Conservation (phyloP, 2,797 vertebrate genomes). For the Carduelis carduelis region DNA sequence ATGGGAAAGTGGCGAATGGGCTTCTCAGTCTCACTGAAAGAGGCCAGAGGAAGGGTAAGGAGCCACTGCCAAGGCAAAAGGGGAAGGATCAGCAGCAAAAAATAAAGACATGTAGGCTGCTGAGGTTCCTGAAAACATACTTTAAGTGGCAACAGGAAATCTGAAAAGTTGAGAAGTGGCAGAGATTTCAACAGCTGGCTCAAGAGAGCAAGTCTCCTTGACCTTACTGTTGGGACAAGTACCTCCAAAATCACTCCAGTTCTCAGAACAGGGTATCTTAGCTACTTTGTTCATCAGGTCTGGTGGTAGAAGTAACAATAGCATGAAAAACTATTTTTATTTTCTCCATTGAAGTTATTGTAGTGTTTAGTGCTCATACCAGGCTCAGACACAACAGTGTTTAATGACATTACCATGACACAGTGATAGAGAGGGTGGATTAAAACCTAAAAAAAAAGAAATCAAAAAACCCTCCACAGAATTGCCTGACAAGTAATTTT, state of each 20-base stretch:
- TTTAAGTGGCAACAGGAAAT: neutral
- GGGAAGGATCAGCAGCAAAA: neutral
- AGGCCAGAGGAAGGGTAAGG: neutral
- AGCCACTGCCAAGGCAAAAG: neutral
- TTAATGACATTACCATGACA: neutral
- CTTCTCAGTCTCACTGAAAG: neutral
- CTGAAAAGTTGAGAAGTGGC: neutral
- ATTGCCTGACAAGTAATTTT: slow-evolving; percentile 1
- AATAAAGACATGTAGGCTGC: neutral
- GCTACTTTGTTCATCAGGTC: neutral
- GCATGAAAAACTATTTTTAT: neutral
- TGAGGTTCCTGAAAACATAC: neutral
- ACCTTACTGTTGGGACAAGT: neutral
- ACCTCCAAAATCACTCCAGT: neutral
- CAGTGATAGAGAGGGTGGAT: neutral
- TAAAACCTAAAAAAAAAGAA: neutral
- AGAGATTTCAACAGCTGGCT: neutral
- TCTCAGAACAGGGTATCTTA: neutral
- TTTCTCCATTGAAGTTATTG: neutral
- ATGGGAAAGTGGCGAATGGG: neutral
- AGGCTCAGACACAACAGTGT: neutral
- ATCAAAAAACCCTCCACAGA: neutral
- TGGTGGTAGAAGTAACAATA: neutral
- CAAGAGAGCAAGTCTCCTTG: neutral
- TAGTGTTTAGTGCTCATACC: neutral